Evolutionary conservation across 2,113 vertebrate genomes (phyloP), one percentile per base, ranked within the genome.

Genomic region (Isichthys henryi): DNA sequence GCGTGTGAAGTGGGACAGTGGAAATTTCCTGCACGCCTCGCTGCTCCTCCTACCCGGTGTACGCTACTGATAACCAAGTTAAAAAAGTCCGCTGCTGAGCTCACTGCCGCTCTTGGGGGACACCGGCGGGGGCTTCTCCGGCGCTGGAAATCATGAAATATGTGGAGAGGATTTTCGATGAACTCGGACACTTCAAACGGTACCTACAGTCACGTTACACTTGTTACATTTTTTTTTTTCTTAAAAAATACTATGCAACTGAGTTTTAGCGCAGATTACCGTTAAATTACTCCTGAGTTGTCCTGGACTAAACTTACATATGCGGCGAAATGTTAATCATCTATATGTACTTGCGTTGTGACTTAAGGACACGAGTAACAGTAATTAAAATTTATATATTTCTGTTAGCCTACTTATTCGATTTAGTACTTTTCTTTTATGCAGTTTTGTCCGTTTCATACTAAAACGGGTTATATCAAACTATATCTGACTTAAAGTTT

Each of bases 111-210:
- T 45, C 39, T 53, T 10, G n/a, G 88, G 88, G 80, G 50, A 43
- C 66, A n/a, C 52, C 82, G 19, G 43, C 11, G 5, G 13, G 31
- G 50, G 82, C 23, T 48, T 89, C 35, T 56, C 49, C 85, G 21
- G 43, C 89, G n/a, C 27, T 56, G 2, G 8, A n/a, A 53, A 85
- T 9, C 49, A 94, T 96, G 96, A 94, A 86, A 45, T 85, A 91
- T 9, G 95, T 96, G 1, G 96, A 96, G 89, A 92, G 89, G 39
- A 88, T 96, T 88, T 96, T 96, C 88, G 96, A 96, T 89, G 92
- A 95, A 89, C 94, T 96, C 8, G 96, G 96, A 58, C 96, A 96
- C 91, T 96, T 96, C 88, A 94, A 93, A 77, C 94, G 93, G 96
- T 96, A 94, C 27, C 15, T 5, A 19, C 45, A 11, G 11, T 0